phyloP scores from a whole-genome alignment of 2,888 invertebrate species.

The Pristionchus maxplancki region DNA sequence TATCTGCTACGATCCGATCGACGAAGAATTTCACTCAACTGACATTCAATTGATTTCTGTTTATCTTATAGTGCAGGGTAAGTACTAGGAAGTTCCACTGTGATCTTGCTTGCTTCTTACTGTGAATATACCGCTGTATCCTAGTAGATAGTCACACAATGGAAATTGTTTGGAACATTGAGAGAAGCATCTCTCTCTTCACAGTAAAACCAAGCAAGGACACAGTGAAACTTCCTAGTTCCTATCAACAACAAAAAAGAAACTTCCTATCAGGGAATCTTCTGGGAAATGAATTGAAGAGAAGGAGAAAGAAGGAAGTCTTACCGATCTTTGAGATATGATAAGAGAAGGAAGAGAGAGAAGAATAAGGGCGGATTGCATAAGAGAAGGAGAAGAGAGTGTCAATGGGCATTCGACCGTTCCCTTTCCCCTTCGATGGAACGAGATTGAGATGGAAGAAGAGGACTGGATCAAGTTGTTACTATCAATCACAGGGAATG shows the following conservation, averaged over 20 bases:
- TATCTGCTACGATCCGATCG: slow-evolving; percentile 8
- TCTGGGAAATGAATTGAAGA: neutral
- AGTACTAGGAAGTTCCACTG: too few relatives aligned
- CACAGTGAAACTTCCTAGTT: too few relatives aligned
- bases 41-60: too few relatives aligned
- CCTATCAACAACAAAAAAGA: too few relatives aligned
- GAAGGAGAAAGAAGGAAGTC: neutral
- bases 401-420: slow-evolving; percentile 17
- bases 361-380: slow-evolving; percentile 16
- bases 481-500: neutral
- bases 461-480: neutral
- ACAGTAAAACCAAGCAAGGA: too few relatives aligned
- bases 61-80: too few relatives aligned
- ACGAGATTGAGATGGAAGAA: neutral
- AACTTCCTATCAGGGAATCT: too few relatives aligned
- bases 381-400: neutral
- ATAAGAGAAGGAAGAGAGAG: neutral
- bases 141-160: too few relatives aligned
- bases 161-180: too few relatives aligned
- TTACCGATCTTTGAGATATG: neutral
- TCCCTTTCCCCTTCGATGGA: neutral
- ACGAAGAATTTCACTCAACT: slow-evolving; percentile 34
- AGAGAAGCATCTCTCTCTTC: too few relatives aligned
- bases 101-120: too few relatives aligned
- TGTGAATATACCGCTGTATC: too few relatives aligned